Conservation (phyloP, 2,797 vertebrate species). For the Poliocrania exsul region DNA sequence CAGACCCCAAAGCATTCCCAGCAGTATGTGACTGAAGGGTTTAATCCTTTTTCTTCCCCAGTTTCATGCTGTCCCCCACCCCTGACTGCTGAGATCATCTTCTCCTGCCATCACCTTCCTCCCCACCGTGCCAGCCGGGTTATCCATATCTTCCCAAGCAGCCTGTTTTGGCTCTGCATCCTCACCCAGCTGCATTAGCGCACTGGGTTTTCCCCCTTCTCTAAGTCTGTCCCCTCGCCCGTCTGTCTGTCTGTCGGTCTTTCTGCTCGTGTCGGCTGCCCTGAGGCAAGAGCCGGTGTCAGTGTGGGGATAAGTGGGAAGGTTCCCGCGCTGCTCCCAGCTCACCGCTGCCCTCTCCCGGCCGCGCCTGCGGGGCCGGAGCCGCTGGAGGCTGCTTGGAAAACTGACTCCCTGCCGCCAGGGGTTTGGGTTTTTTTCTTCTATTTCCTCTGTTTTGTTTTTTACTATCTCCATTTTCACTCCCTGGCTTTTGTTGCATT, state of each 20-base stretch:
- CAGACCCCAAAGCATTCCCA: neutral
- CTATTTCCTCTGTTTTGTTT: neutral
- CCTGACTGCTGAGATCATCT: neutral
- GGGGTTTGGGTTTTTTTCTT: rapidly evolving
- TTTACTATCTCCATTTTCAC: rapidly evolving
- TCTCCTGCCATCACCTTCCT: neutral
- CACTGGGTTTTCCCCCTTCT: neutral
- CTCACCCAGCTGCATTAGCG: neutral
- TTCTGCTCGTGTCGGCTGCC: neutral
- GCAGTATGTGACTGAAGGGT: neutral
- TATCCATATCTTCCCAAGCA: neutral
- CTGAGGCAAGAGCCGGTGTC: rapidly evolving
- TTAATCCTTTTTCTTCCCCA: neutral
- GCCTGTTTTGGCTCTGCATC: neutral
- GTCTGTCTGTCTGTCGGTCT: neutral
- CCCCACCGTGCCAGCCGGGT: neutral
- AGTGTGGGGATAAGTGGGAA: rapidly evolving
- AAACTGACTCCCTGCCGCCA: rapidly evolving
- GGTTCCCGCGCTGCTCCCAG: rapidly evolving
- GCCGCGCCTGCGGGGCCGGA: neutral
- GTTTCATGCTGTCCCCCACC: neutral
- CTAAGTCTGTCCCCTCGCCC: neutral
- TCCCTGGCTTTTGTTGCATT: neutral
- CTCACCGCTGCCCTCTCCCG: neutral
- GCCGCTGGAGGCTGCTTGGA: neutral